These are phyloP conservation scores for Loripinus fragilis DNA, from an alignment of 2,888 invertebrate species.

Conservation along the genomic window DNA sequence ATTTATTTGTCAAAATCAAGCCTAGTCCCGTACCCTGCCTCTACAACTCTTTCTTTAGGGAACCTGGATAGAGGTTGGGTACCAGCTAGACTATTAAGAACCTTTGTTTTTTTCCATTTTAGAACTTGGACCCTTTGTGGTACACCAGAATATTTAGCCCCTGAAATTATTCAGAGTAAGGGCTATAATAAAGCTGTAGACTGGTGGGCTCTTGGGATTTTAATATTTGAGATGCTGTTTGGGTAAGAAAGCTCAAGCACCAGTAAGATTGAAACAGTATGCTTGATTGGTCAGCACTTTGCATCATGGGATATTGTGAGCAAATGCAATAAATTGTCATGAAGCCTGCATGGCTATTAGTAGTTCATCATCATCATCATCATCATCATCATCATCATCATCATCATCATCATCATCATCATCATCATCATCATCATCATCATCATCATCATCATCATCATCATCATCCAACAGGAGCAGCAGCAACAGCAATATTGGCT, in stretches of 20 bases:
- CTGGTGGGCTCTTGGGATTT: slow-evolving; percentile 96
- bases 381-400: neutral
- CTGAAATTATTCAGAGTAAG: slow-evolving; percentile 97
- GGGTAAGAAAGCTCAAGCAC: slow-evolving; percentile 75
- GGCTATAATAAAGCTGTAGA: slow-evolving; percentile 99
- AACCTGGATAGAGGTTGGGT: no score
- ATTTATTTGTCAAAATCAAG: no score
- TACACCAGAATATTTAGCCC: slow-evolving; percentile 97
- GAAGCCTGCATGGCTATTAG: neutral
- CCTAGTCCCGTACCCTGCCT: no score
- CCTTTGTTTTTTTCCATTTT: slow-evolving; percentile 45
- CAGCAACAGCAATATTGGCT: no score
- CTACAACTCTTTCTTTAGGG: no score
- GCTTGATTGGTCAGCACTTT: slow-evolving; percentile 1
- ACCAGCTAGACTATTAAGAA: no score
- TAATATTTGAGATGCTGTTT: slow-evolving; percentile 85
- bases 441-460: no score
- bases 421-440: neutral
- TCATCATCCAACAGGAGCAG: no score
- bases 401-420: neutral
- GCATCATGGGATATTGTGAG: neutral
- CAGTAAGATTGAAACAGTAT: neutral
- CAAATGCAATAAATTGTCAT: no score
- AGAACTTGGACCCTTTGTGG: slow-evolving; percentile 98
- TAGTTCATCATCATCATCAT: neutral